Conservation (phyloP, 2,113 vertebrate genomes). For the Carollia perspicillata region DNA sequence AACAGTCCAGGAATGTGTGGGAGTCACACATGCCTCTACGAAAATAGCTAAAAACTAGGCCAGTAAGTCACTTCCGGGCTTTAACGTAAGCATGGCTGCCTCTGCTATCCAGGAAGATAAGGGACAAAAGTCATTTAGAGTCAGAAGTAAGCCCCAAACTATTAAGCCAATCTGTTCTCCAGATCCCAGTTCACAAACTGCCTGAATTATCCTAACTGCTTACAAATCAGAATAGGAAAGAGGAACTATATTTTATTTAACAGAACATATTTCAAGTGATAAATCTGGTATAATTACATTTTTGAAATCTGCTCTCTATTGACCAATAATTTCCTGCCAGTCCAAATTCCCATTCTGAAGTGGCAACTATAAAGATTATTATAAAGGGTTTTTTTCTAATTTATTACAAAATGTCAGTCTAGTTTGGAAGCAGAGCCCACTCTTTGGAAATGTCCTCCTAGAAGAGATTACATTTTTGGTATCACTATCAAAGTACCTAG, state of each 20-base stretch:
- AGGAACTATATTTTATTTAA: background rate
- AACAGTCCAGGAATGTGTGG: background rate
- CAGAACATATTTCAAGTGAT: conserved; percentile 11
- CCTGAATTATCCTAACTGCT: background rate
- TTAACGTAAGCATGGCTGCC: background rate
- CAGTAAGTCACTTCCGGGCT: background rate
- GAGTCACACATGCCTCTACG: background rate
- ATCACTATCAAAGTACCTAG: background rate
- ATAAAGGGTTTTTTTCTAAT: background rate
- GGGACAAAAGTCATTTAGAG: background rate
- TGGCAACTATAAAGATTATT: conserved; percentile 37
- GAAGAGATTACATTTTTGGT: background rate
- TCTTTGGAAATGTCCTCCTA: background rate
- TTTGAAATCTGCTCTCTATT: conserved; percentile 40
- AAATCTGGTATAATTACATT: conserved; percentile 41
- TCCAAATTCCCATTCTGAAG: conserved; percentile 46
- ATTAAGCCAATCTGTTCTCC: background rate
- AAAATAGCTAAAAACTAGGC: background rate
- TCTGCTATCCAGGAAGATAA: background rate
- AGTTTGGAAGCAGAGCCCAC: background rate
- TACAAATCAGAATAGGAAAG: background rate
- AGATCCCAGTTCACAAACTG: background rate
- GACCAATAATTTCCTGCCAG: conserved; percentile 45
- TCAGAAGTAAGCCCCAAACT: background rate
- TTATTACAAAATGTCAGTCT: conserved; percentile 30